phyloP scores from a whole-genome alignment of 2,113 vertebrate species.

The Tor tambroides region DNA sequence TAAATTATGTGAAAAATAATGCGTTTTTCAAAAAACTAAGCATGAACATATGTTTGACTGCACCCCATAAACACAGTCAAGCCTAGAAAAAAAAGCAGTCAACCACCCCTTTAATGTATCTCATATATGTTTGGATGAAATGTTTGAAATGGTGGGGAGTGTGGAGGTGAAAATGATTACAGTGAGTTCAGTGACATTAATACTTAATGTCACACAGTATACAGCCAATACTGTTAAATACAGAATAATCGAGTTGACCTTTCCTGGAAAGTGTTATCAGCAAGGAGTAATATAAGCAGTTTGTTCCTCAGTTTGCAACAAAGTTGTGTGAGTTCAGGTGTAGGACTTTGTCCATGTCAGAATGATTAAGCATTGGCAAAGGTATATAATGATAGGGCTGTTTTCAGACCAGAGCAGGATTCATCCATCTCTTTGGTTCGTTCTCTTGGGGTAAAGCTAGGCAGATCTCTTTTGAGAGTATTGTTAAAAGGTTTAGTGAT shows the following conservation, averaged over 20 bases:
- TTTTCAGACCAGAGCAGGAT: neutral
- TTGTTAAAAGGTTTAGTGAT: neutral
- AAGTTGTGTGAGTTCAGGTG: neutral
- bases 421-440: constrained; percentile 11
- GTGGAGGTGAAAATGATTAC: neutral
- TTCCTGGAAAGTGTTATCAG: neutral
- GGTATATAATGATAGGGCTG: neutral
- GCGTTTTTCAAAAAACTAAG: too few relatives aligned
- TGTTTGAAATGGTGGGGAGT: neutral
- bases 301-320: neutral
- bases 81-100: too few relatives aligned
- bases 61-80: too few relatives aligned
- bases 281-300: neutral
- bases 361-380: constrained; percentile 17
- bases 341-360: constrained; percentile 1
- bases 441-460: neutral
- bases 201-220: neutral
- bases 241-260: neutral
- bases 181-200: neutral
- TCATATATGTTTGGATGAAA: neutral
- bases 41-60: neutral
- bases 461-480: constrained; percentile 5
- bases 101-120: neutral
- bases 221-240: neutral
- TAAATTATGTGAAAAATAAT: too few relatives aligned